A percentile compares a stretch with the other conserved stretches of the same genome.
phyloP scores from a whole-genome alignment of 2,113 vertebrate genomes.

The Aspiorhynchus laticeps region DNA sequence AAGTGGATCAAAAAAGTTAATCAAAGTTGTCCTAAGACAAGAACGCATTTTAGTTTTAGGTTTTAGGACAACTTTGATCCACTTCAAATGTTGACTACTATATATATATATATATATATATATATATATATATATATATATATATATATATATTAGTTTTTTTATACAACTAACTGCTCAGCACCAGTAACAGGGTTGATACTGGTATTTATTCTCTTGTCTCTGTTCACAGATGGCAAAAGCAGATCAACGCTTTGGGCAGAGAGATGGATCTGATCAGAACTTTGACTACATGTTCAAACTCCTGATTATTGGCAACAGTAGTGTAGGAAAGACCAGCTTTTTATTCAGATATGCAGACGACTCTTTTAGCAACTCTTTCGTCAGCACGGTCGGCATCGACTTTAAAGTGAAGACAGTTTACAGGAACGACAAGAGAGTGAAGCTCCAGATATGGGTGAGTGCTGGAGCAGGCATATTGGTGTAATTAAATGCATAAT shows the following conservation, averaged over 20 bases:
- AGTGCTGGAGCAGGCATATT: constrained; percentile 67
- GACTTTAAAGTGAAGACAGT: constrained; percentile 99
- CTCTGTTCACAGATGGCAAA: constrained; percentile 89
- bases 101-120: too few species aligned
- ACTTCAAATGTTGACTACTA: too few species aligned
- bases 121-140: too few species aligned
- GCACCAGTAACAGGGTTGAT: background rate
- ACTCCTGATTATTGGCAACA: constrained; percentile 97
- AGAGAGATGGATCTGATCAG: constrained; percentile 94
- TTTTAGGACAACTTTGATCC: too few species aligned
- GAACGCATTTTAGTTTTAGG: too few species aligned
- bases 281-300: constrained; percentile 99
- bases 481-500: background rate
- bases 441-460: constrained; percentile 99
- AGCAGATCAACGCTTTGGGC: constrained; percentile 88
- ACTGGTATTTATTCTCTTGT: constrained; percentile 36
- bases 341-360: constrained; percentile 97
- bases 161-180: background rate
- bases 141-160: too few species aligned
- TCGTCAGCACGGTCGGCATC: constrained; percentile 97
- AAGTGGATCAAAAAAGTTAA: too few species aligned
- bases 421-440: constrained; percentile 94
- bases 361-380: constrained; percentile 95
- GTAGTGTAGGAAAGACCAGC: constrained; percentile 96
- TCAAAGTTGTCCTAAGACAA: too few species aligned